Evolutionary conservation across 1,140 invertebrate genomes (phyloP), one percentile per base, ranked within the genome.

Genomic region (Drosophila sturtevanti): DNA sequence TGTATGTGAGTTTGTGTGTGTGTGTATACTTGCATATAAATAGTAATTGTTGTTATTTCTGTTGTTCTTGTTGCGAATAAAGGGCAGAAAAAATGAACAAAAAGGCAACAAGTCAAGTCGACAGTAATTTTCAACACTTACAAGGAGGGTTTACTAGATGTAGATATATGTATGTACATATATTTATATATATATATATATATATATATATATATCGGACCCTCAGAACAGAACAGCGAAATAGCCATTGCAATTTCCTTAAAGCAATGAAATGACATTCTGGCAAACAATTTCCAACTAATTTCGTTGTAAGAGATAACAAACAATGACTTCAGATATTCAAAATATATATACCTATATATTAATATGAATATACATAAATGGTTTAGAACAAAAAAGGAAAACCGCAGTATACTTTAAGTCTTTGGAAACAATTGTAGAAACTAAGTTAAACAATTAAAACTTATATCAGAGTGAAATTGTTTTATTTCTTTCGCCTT

Each of bases 71-170:
- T 63, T 65, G 66, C 63, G 59, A 60, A 62, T 54, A 66, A 75
- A 61, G 31, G 31, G 44, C 22, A 76, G 14, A 51, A 41, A 63
- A 59, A 68, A 58, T 72, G 76, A 89, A 87, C 72, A 84, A 89
- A 87, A 87, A 89, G 84, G 85, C 80, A 87, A 89, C 84, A 87
- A 87, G 80, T 89, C 80, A 89, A 89, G 85, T 89, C 84, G 76
- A 89, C 84, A 89, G 84, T 89, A 84, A 89, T 89, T 89, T 89
- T 89, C 84, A 89, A 89, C 84, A 89, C 84, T 89, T 89, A 84
- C 85, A 72, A 77, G 66, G 73, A 73, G 71, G 58, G 74, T 24
- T 37, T 11, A 14, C 55, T 37, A 56, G 41, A 48, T 48, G 41
- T 48, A 48, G 41, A 48, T 48, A 48, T 48, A 48, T 48, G 12